Evolutionary conservation across 1,140 invertebrate species (phyloP).

Genomic region (Holcopasites calliopsidis): DNA sequence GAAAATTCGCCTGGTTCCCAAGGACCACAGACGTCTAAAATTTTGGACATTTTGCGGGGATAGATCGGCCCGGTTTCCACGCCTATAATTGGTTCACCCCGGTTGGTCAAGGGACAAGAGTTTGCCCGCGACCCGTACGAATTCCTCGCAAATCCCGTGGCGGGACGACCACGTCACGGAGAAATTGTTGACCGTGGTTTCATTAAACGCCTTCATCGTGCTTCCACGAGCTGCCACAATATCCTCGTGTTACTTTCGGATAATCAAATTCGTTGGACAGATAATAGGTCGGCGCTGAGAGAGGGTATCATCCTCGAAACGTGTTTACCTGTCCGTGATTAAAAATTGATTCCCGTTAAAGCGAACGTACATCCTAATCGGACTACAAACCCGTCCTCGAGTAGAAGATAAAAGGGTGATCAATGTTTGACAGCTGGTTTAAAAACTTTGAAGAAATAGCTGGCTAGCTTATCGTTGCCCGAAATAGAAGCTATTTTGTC

Average conservation of each 20-base stretch:
- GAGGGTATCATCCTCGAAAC: neutral
- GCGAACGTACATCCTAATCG: neutral
- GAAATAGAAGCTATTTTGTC: too few relatives aligned
- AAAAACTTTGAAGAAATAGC: too few relatives aligned
- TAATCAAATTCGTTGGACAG: slow-evolving; percentile 35
- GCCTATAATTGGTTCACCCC: neutral
- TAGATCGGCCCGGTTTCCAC: slow-evolving; percentile 11
- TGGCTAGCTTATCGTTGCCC: too few relatives aligned
- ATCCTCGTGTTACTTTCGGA: neutral
- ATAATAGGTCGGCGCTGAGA: slow-evolving; percentile 15
- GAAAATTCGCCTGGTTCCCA: neutral
- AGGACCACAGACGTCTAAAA: neutral
- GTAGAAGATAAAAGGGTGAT: too few relatives aligned
- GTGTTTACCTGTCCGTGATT: neutral
- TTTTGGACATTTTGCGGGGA: neutral
- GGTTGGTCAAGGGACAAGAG: neutral
- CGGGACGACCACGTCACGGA: too few relatives aligned
- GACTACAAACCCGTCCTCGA: neutral
- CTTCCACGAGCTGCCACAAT: neutral
- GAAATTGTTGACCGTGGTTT: neutral
- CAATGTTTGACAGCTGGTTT: too few relatives aligned
- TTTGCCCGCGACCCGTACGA: neutral
- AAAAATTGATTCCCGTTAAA: neutral
- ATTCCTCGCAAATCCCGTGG: neutral
- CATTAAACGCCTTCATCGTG: neutral